Evolutionary conservation across 2,888 invertebrate genomes (phyloP), one percentile per base, ranked within the genome.

Genomic region (Noctua janthina): DNA sequence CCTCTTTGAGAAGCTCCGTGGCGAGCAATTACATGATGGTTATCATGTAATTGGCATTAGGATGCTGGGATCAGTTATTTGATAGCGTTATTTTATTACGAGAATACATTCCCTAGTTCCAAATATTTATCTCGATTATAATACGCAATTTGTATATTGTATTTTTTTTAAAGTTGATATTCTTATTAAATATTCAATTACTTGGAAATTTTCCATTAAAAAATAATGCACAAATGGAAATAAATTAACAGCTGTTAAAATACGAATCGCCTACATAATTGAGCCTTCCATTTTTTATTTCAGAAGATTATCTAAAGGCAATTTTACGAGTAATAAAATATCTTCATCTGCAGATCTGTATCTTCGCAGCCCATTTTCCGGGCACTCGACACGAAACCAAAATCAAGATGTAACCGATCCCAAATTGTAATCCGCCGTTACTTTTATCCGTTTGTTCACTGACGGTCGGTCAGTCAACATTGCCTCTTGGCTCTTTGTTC

Each of bases 381-480:
- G 82, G 74, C 91, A 86, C 87, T 90, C 90, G 84, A 88, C 87
- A 64, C 85, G 83, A 74, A 71, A 56, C 87, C 89, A 83, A 74
- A 78, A 91, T 91, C 86, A 87, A 91, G 91, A 91, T 91, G 91
- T 91, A 88, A 96, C 92, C 86, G 93, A 96, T 94, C 92, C 87
- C 82, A 88, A 87, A 84, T 85, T 85, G 85, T 93, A 92, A 93
- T 93, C 93, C 91, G 89, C 90, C 92, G 92, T 93, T 92, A 91
- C 83, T 88, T 89, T 89, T 86, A 92, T 91, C 89, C 91, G 84
- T 93, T 93, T 90, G 90, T 87, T 92, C 92, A 95, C 94, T 94
- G 92, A 90, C 89, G 82, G 86, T 86, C 94, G 96, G 96, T 95
- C 96, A 95, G 95, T 96, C 96, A 95, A 95, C 94, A 95, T 93